Evolutionary conservation across 2,888 invertebrate genomes (phyloP).

Genomic region (Ophion obscuratus): DNA sequence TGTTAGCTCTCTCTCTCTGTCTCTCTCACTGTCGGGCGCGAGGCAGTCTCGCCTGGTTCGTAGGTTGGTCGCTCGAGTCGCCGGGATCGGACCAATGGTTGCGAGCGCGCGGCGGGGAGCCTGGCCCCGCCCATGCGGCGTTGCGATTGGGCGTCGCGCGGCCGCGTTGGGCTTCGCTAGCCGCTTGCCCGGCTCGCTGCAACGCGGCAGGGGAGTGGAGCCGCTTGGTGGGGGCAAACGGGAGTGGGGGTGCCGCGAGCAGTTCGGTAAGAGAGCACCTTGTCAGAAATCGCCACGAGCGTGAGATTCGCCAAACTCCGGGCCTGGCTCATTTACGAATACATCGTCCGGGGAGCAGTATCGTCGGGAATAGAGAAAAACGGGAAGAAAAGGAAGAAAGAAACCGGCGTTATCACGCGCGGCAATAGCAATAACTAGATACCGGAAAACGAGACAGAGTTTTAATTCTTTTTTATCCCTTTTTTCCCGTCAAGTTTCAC

Average conservation of each 20-base stretch:
- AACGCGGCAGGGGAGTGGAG: background rate
- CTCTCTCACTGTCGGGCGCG: conserved; percentile 49
- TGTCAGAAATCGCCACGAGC: conserved; percentile 56
- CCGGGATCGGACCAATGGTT: conserved; percentile 66
- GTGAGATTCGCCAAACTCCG: conserved; percentile 25
- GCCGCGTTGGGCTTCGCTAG: background rate
- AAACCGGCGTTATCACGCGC: background rate
- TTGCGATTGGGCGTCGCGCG: conserved; percentile 62
- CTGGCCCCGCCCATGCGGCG: conserved; percentile 61
- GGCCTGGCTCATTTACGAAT: conserved; percentile 59
- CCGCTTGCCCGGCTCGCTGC: background rate
- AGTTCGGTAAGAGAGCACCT: conserved; percentile 20
- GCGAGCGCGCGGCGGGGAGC: conserved; percentile 30
- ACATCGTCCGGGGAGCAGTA: conserved; percentile 57
- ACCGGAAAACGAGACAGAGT: background rate
- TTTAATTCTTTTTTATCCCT: background rate
- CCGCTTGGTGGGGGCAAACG: background rate
- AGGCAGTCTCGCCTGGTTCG: conserved; percentile 8
- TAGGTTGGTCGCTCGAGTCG: conserved; percentile 26
- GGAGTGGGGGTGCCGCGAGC: conserved; percentile 27
- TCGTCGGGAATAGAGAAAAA: conserved; percentile 10
- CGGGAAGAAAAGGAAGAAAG: background rate
- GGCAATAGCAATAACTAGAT: background rate
- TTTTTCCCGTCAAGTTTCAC: background rate
- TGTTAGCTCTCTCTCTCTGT: background rate